These are phyloP conservation scores for Chirona hameri DNA, from an alignment of 2,888 invertebrate species.

Conservation along the genomic window DNA sequence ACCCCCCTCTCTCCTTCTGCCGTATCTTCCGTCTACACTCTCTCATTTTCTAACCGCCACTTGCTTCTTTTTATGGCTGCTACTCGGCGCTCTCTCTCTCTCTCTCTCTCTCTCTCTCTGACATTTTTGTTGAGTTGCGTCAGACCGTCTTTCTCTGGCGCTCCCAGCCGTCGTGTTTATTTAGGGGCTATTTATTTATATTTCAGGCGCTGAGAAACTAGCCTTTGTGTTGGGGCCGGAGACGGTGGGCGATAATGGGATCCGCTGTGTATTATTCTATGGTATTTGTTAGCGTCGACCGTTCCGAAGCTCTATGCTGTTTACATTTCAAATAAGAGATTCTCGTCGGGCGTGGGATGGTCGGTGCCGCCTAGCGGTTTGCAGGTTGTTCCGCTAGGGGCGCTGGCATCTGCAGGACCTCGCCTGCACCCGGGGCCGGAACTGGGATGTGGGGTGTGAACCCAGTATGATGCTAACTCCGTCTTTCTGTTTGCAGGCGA, in stretches of 20 bases:
- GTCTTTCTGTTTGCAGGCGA: not conserved
- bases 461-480: not conserved
- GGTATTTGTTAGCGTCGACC: constrained; percentile 2
- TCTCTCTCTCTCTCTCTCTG: not conserved
- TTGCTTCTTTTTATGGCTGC: no score
- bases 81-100: not conserved
- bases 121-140: not conserved
- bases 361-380: not conserved
- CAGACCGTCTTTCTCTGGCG: not conserved
- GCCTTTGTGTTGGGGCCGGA: not conserved
- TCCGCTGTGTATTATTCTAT: constrained; percentile 1
- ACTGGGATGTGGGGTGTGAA: no score
- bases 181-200: constrained; percentile 22
- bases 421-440: not conserved
- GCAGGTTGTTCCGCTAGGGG: not conserved
- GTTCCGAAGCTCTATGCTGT: not conserved
- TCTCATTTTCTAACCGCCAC: no score
- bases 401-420: not conserved
- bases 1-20: no score
- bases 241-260: not conserved
- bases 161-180: not conserved
- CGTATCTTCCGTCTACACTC: no score
- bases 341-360: not conserved
- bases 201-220: not conserved
- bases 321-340: constrained; percentile 27